Base-by-base conservation (phyloP, 2,797 vertebrate genomes). In the Limnodromus scolopaceus region DNA sequence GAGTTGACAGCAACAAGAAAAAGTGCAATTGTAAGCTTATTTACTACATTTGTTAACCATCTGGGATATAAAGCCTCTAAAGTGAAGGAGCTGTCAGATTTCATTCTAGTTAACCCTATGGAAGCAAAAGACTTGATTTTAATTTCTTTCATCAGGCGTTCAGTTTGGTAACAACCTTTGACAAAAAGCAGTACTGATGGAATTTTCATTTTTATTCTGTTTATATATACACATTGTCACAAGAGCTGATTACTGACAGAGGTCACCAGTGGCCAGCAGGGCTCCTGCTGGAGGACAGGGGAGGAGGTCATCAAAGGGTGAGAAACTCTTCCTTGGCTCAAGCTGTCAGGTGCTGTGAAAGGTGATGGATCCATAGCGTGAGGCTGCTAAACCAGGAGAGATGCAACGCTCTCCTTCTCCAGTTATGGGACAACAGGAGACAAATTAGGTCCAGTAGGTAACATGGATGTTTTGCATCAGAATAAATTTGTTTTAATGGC, bases 31-130 rank as follows among this genome's bases (percentile, higher is more conserved):
- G 87, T 94, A 89, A 95, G 74, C 87, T 94, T 97, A 95, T 96
- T 97, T 96, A 96, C 79, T 89, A 84, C 51, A 53, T 87, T 97
- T 96, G 87, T 95, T 90, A 96, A 87, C 84, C 89, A 90, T 84
- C 88, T 92, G 95, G 93, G 88, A 93, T 92, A 64, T 77, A 81
- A 95, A 92, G 7, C 30, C 65, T 89, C 71, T 71, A 57, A 90
- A 96, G 66, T 70, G 71, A 89, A 94, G 71, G 49, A 88, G 61
- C 58, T 93, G 85, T 93, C 91, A 87, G 68, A 85, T 81, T 91
- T 75, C 43, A 48, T 95, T 96, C 76, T 72, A 45, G 64, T 93
- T 96, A 95, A 92, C 84, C 74, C 64, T 55, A 57, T 78, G 66
- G n/a, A 94, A 95, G 49, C 38, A 79, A 41, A 81, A 68, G 41